A percentile compares a stretch with the other conserved stretches of the same genome.
phyloP scores from a whole-genome alignment of 2,797 vertebrate species.

The Gambusia yucatana region DNA sequence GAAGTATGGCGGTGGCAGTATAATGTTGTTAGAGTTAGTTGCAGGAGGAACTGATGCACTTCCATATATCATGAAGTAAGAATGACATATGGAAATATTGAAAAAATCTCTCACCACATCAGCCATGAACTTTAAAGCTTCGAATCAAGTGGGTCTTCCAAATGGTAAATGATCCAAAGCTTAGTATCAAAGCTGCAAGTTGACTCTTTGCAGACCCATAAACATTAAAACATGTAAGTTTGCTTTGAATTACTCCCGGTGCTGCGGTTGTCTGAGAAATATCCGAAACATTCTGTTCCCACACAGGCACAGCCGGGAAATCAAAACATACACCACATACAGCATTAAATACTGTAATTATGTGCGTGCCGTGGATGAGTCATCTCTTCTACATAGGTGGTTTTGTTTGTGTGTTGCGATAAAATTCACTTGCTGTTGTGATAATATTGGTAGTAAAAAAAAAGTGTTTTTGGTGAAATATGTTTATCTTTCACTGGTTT shows the following conservation, averaged over 20 bases:
- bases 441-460: constrained; percentile 28
- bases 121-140: not conserved
- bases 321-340: constrained; percentile 13
- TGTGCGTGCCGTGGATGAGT: constrained; percentile 39
- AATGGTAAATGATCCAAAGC: not conserved
- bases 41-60: not conserved
- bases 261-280: constrained; percentile 54
- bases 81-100: not conserved
- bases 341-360: constrained; percentile 24
- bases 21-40: not conserved
- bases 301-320: constrained; percentile 38
- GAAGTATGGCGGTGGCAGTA: not conserved
- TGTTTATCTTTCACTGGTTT: constrained; percentile 41
- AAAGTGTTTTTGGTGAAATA: constrained; percentile 42
- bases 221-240: constrained; percentile 57
- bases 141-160: not conserved
- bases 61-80: not conserved
- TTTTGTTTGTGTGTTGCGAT: constrained; percentile 38
- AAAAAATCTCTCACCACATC: not conserved
- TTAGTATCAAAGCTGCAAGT: constrained; percentile 19
- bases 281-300: constrained; percentile 53
- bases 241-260: constrained; percentile 70
- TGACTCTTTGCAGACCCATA: constrained; percentile 31
- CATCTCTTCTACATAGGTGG: constrained; percentile 18
- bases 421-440: constrained; percentile 31